These are phyloP conservation scores for Neria commutata DNA, from an alignment of 2,888 invertebrate genomes.

Conservation along the genomic window DNA sequence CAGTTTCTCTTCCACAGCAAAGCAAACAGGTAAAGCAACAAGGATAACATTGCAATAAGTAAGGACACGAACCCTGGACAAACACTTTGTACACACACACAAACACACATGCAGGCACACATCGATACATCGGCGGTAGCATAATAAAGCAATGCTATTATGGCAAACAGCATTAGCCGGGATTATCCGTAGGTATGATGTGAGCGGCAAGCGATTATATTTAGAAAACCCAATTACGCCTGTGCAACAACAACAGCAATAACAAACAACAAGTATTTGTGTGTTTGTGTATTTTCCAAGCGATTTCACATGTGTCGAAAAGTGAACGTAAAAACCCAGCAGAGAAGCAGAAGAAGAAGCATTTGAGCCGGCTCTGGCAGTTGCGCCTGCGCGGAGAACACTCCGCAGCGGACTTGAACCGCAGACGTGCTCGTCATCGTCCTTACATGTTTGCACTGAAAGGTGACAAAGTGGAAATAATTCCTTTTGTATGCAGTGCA, in stretches of 20 bases:
- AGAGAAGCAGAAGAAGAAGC: not conserved
- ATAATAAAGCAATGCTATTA: constrained; percentile 50
- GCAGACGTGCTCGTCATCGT: not conserved
- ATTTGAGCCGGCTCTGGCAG: too few species aligned
- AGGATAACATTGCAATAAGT: too few species aligned
- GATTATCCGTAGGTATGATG: constrained; percentile 57
- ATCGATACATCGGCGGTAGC: too few species aligned
- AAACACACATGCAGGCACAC: too few species aligned
- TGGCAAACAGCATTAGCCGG: constrained; percentile 56
- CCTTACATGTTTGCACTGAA: constrained; percentile 6
- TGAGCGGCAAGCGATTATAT: constrained; percentile 56
- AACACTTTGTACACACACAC: too few species aligned
- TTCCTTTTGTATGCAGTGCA: constrained; percentile 30
- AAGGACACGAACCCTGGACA: too few species aligned
- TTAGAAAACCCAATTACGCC: constrained; percentile 58
- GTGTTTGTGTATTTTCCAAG: not conserved
- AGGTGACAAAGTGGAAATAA: constrained; percentile 49
- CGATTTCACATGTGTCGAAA: not conserved
- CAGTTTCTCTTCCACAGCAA: too few species aligned
- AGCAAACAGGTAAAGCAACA: too few species aligned
- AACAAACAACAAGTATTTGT: constrained; percentile 13
- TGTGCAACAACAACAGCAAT: not conserved
- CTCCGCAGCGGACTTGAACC: too few species aligned
- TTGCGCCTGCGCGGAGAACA: too few species aligned
- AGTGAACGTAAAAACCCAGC: not conserved